Evolutionary conservation across 1,140 invertebrate genomes (phyloP).

Genomic region (Orius laevigatus): DNA sequence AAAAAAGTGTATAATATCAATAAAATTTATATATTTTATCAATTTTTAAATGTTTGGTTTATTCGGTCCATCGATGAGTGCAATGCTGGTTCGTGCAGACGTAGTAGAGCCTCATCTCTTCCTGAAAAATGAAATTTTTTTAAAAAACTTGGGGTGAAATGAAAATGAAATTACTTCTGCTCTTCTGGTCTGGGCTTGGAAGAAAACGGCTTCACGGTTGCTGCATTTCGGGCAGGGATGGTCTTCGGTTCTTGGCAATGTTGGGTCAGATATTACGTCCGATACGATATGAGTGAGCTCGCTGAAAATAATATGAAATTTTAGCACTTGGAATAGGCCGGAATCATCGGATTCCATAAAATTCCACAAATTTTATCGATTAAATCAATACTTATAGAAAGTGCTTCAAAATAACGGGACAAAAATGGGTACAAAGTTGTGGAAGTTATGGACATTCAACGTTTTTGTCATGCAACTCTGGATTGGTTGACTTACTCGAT

Average conservation of each 20-base stretch:
- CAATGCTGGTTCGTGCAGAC: slow-evolving; percentile 91
- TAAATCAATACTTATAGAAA: not conserved
- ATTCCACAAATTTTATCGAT: slow-evolving; percentile 2
- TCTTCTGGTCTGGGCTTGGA: slow-evolving; percentile 84
- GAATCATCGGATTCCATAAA: slow-evolving; percentile 18
- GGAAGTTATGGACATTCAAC: no score
- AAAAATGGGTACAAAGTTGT: slow-evolving; percentile 1
- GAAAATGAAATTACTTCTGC: slow-evolving; percentile 48
- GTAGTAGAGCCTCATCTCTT: slow-evolving; percentile 99
- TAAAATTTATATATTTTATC: no score
- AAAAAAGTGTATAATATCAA: no score
- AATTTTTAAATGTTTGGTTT: slow-evolving; percentile 15
- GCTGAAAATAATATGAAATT: slow-evolving; percentile 44
- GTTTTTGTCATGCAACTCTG: not conserved
- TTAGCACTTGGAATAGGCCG: no score
- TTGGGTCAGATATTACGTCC: slow-evolving; percentile 96
- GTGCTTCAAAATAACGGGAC: not conserved
- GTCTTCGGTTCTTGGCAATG: slow-evolving; percentile 91
- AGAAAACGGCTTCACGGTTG: slow-evolving; percentile 83
- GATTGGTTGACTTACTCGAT: slow-evolving; percentile 76
- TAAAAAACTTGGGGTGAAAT: slow-evolving; percentile 3
- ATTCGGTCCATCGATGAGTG: slow-evolving; percentile 95
- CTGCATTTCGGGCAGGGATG: slow-evolving; percentile 94
- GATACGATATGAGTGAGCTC: slow-evolving; percentile 95
- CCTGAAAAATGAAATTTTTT: slow-evolving; percentile 32